Evolutionary conservation across 2,113 vertebrate species (phyloP).

Genomic region (Megatriorchis doriae): DNA sequence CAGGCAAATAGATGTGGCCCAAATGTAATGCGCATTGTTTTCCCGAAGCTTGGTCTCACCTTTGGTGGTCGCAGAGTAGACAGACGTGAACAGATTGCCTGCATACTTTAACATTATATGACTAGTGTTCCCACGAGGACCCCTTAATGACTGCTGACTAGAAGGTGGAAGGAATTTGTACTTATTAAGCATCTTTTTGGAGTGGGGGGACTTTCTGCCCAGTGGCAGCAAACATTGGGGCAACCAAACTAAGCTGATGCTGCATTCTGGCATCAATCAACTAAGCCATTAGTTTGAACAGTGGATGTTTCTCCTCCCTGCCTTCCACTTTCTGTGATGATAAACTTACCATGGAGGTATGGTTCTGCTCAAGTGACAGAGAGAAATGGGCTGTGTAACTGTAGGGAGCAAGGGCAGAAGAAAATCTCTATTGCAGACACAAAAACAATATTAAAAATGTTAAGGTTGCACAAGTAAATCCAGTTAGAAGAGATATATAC

Average conservation of each 20-base stretch:
- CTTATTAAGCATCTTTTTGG: background rate
- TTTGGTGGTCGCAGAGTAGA: background rate
- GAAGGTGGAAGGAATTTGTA: background rate
- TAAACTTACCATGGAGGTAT: constrained; percentile 1
- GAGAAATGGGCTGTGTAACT: constrained; percentile 31
- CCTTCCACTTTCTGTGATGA: constrained; percentile 13
- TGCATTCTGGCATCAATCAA: background rate
- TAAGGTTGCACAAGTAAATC: constrained; percentile 23
- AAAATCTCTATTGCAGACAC: constrained; percentile 35
- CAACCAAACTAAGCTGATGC: background rate
- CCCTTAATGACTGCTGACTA: background rate
- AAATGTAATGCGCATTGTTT: background rate
- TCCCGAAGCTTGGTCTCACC: background rate
- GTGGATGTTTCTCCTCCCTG: constrained; percentile 6
- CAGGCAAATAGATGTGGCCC: background rate
- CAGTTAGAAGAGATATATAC: background rate
- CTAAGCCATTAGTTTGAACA: background rate
- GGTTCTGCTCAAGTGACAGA: constrained; percentile 40
- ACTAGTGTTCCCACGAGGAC: background rate
- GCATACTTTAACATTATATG: background rate
- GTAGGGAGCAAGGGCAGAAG: constrained; percentile 13
- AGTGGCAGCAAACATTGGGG: background rate
- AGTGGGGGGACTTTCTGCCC: background rate
- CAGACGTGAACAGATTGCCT: background rate
- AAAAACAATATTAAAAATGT: constrained; percentile 17